Evolutionary conservation across 1,140 invertebrate genomes (phyloP), one percentile per base, ranked within the genome.

Genomic region (Danaus plexippus): DNA sequence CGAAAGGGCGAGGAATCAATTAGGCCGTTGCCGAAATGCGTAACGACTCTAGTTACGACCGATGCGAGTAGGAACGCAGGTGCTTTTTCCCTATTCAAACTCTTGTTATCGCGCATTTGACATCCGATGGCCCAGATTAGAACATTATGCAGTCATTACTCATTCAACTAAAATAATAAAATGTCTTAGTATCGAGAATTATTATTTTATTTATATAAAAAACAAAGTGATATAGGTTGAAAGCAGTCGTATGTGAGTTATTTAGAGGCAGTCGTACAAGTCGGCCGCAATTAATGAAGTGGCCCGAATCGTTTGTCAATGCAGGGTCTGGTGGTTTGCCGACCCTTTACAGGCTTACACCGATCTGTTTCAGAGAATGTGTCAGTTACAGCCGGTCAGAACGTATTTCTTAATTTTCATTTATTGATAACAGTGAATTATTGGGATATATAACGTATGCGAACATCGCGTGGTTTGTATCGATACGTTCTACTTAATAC

Each of bases 1-100:
- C 80, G 72, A 79, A 83, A 80, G 83, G 80, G 78, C 78, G 80
- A 84, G 75, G 79, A 86, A 84, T 86, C 83, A 86, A 86, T 86
- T 84, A 86, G 83, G 78, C 69, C 71, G 71, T 77, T 73, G 66
- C 78, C 72, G 75, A 86, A 81, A 80, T 86, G 80, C 74, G 77
- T 83, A 86, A 86, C 76, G 79, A 67, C 69, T 80, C 73, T 77
- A 77, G 79, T 86, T 86, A 86, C 82, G 80, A 81, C 74, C 79
- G 71, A 66, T 75, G 71, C 75, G 69, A 78, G 73, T 69, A 68
- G 72, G 69, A 69, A 74, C 73, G 61, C 83, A 86, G 76, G 77
- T 86, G 83, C 73, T 81, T 84, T 81, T 81, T 83, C 80, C 77
- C 78, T 80, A 77, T 84, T 75, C 64, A 74, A 80, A 76, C 75